Evolutionary conservation across 2,113 vertebrate genomes (phyloP), one percentile per base, ranked within the genome.

Genomic region (Hipposideros armiger): DNA sequence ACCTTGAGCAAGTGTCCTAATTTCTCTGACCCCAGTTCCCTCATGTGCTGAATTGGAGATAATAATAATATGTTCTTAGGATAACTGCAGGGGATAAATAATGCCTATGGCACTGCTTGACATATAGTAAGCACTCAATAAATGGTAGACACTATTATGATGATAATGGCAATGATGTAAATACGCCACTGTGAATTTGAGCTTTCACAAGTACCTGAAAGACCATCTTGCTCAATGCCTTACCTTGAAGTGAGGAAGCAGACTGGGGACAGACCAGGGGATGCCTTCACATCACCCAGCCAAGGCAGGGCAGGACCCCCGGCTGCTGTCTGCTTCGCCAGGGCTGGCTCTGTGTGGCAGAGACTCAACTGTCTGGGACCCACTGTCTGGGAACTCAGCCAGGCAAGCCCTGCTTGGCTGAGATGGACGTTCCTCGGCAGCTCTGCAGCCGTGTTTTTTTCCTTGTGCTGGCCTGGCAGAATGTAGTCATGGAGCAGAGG

Each of bases 401-500:
- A 58, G 64, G 4, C 50, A 66, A 97, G 95, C 88, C 96, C 42
- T 60, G 82, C 72, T 70, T 87, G 69, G 95, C 96, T n/a, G 91
- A 98, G 98, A 96, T 90, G 90, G 95, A 96, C 6, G 83, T 96
- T 98, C 95, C 95, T 97, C 67, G 85, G 98, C 98, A 98, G 98
- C 95, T 90, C 97, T 22, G 94, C 42, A 5, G 89, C 80, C 83
- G 94, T 97, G 97, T 97, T 94, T 83, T 83, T 93, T 97, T 91
- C 98, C 98, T 97, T 94, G 92, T 97, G 98, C 97, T 96, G 95
- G 96, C 96, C 97, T 98, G 98, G 98, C 97, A 98, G 98, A 97
- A 69, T 93, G 56, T 36, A 98, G 96, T 91, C 95, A 95, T 97
- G 98, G 98, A 97, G 96, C 96, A 56, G 96, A 97, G 93, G 76